Evolutionary conservation across 2,888 invertebrate genomes (phyloP).

Genomic region (Eupithecia subumbrata): DNA sequence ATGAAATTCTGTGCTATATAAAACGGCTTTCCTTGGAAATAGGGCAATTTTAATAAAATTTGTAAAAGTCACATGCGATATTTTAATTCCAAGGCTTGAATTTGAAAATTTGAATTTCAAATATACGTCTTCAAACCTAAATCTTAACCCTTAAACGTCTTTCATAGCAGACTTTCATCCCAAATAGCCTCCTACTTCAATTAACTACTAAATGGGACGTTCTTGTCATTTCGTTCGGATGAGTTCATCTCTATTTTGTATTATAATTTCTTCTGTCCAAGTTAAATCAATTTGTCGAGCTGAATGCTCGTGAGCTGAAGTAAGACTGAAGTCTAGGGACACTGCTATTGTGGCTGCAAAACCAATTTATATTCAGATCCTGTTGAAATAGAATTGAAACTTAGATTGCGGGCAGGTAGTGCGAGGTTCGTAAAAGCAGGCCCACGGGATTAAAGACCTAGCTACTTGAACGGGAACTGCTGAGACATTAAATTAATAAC

Average conservation of each 20-base stretch:
- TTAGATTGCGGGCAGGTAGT: constrained; percentile 67
- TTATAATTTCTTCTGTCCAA: constrained; percentile 53
- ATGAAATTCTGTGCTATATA: neutral
- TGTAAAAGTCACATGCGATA: neutral
- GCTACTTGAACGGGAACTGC: constrained; percentile 1
- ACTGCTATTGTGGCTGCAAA: constrained; percentile 66
- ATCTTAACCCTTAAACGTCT: neutral
- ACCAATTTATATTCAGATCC: constrained; percentile 75
- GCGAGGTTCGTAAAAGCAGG: constrained; percentile 54
- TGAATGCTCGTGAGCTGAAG: constrained; percentile 58
- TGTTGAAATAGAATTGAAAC: constrained; percentile 69
- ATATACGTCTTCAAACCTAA: neutral
- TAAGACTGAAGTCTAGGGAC: constrained; percentile 47
- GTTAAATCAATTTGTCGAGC: constrained; percentile 68
- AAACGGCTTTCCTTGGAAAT: neutral
- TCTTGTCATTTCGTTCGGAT: constrained; percentile 11
- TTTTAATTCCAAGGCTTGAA: neutral
- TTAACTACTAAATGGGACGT: constrained; percentile 5
- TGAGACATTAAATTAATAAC: neutral
- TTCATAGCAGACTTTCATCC: neutral
- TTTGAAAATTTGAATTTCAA: too few species aligned
- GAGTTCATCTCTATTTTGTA: constrained; percentile 31
- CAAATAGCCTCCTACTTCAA: neutral
- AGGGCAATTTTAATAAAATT: neutral
- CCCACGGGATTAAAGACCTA: constrained; percentile 35